Percentiles rank a stretch among this genome's conserved stretches.
Evolutionary conservation across 2,797 vertebrate species (phyloP).

Genomic region (Lacerta bilineata): DNA sequence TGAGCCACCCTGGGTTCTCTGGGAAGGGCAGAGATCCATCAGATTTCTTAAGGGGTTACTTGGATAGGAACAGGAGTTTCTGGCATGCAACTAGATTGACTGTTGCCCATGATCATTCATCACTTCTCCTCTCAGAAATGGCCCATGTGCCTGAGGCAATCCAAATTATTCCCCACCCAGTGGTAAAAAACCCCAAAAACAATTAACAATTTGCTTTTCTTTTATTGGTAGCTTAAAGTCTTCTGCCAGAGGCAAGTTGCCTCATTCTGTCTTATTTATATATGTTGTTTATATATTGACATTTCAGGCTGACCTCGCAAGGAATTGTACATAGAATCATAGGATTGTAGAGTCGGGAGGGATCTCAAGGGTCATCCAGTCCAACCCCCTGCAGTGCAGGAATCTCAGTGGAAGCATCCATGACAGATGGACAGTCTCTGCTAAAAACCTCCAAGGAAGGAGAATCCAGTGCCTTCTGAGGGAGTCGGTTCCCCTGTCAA

Average conservation of each 20-base stretch:
- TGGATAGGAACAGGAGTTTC: background rate
- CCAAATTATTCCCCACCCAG: background rate
- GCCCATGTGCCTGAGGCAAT: background rate
- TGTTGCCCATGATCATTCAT: background rate
- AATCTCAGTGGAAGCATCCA: too few relatives aligned
- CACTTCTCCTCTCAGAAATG: background rate
- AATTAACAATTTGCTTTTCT: background rate
- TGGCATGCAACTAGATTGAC: background rate
- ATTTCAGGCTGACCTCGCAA: too few relatives aligned
- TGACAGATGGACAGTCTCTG: too few relatives aligned
- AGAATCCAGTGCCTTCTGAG: too few relatives aligned
- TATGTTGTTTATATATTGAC: too few relatives aligned
- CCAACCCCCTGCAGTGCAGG: too few relatives aligned
- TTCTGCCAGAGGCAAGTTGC: background rate
- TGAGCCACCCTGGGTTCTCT: background rate
- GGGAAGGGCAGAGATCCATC: background rate
- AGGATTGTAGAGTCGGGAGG: too few relatives aligned
- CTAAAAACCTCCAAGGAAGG: too few relatives aligned
- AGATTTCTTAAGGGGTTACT: background rate
- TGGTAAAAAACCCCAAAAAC: background rate
- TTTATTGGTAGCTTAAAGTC: background rate
- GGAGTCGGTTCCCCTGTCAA: too few relatives aligned
- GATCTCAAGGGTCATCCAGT: too few relatives aligned
- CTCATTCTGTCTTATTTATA: background rate
- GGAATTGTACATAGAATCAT: too few relatives aligned